Evolutionary conservation across 2,888 invertebrate genomes (phyloP), one percentile per base, ranked within the genome.

Genomic region (Glaucopsyche alexis): DNA sequence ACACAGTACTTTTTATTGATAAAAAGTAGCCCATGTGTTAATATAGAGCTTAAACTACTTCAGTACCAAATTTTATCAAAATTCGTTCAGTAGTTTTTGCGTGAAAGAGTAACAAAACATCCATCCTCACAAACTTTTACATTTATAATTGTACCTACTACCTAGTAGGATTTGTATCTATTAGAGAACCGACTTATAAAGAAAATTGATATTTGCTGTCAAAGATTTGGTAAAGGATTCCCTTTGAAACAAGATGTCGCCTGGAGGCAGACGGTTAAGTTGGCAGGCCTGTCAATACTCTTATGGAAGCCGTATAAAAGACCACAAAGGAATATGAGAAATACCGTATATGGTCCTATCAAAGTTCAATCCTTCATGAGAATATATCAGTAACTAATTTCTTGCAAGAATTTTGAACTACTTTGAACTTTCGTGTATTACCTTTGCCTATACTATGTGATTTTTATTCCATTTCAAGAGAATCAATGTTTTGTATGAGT

Each of bases 201-300:
- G 60, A 29, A 60, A 60, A 60, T 29, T 38, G 60, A 29, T 60
- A 29, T 60, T 60, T 60, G 29, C 60, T 60, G 60, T 60, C 60
- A 29, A 60, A 60, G 29, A 38, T 60, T 55, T 7, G 9, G 52
- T 9, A 55, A 55, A 55, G 16, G 52, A 55, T 55, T 13, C 14
- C 7, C 29, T 55, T 55, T 60, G 29, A 38, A 60, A 13, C 55
- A 19, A 60, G 5, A 60, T 60, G 60, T 29, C 38, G 60, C 55
- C 38, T 38, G 29, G 60, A 60, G 60, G 29, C 29, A 13, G 60
- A 60, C 47, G 47, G 47, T 13, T 29, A 11, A 60, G 29, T 14
- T 29, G 60, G 38, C 60, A 60, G 60, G 60, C 60, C 60, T 29
- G 29, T 60, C 60, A 13, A 60, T 60, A 38, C 29, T 38, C 42